Evolutionary conservation across 2,797 vertebrate species (phyloP).

Genomic region (Myotis vivesi): DNA sequence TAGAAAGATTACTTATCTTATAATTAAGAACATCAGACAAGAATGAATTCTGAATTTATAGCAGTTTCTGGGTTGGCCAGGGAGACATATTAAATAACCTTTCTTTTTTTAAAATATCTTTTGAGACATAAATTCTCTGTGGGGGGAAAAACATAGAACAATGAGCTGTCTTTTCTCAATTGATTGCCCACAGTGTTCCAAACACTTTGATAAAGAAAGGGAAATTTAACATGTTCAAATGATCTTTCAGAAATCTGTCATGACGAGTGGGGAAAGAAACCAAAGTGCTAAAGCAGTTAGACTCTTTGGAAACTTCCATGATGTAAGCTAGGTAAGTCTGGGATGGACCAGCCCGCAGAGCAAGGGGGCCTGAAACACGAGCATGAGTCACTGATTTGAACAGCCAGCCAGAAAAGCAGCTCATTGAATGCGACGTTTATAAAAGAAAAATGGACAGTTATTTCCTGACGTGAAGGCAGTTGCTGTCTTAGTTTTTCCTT

Average conservation of each 20-base stretch:
- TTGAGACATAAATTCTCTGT: conserved; percentile 70
- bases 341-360: neutral
- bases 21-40: conserved; percentile 67
- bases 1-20: conserved; percentile 68
- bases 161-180: conserved; percentile 58
- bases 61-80: conserved; percentile 31
- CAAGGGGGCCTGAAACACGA: neutral
- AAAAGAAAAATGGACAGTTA: conserved; percentile 11
- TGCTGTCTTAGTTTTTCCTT: conserved; percentile 11
- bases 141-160: conserved; percentile 63
- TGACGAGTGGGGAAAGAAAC: neutral
- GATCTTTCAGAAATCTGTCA: conserved; percentile 49
- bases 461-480: conserved; percentile 24
- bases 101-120: conserved; percentile 60
- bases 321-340: conserved; percentile 16
- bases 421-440: neutral
- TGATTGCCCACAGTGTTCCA: neutral
- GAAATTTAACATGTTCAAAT: conserved; percentile 45
- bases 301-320: conserved; percentile 47
- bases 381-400: neutral
- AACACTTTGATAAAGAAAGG: conserved; percentile 67
- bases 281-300: neutral
- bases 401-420: neutral
- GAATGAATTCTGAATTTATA: conserved; percentile 69
- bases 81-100: conserved; percentile 64